Conservation (phyloP, 2,888 invertebrate species). For the Eupithecia insigniata region DNA sequence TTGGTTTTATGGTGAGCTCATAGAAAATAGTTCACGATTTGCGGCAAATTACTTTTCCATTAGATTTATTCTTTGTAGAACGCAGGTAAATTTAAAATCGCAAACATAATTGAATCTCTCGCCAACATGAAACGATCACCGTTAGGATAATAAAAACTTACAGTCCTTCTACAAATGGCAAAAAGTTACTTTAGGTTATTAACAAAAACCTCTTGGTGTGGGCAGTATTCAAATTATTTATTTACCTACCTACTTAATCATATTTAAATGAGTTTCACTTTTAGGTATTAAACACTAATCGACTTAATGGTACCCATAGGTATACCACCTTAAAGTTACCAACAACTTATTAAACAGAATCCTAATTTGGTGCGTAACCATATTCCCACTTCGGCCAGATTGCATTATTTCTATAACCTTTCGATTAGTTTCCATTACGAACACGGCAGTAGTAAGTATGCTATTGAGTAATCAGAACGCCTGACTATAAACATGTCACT, state of each 20-base stretch:
- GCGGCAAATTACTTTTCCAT: too few species aligned
- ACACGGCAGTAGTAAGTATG: background rate
- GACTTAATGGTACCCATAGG: too few species aligned
- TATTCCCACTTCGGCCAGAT: background rate
- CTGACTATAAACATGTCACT: constrained; percentile 1
- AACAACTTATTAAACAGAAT: constrained; percentile 1
- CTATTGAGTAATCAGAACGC: constrained; percentile 5
- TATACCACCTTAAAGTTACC: background rate
- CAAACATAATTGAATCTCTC: too few species aligned
- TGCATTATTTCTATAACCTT: constrained; percentile 7
- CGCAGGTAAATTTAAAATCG: too few species aligned
- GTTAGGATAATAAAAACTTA: background rate
- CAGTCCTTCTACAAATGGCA: background rate
- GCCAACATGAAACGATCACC: too few species aligned
- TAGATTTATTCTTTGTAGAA: too few species aligned
- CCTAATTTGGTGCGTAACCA: constrained; percentile 10
- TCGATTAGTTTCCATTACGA: constrained; percentile 4
- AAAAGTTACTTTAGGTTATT: background rate
- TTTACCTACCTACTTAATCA: background rate
- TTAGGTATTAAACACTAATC: too few species aligned
- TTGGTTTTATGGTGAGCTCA: too few species aligned
- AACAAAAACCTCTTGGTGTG: constrained; percentile 1
- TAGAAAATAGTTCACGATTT: too few species aligned
- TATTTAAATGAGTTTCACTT: too few species aligned
- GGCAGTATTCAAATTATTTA: too few species aligned